phyloP scores from a whole-genome alignment of 1,140 invertebrate genomes.

The Atta colombica region DNA sequence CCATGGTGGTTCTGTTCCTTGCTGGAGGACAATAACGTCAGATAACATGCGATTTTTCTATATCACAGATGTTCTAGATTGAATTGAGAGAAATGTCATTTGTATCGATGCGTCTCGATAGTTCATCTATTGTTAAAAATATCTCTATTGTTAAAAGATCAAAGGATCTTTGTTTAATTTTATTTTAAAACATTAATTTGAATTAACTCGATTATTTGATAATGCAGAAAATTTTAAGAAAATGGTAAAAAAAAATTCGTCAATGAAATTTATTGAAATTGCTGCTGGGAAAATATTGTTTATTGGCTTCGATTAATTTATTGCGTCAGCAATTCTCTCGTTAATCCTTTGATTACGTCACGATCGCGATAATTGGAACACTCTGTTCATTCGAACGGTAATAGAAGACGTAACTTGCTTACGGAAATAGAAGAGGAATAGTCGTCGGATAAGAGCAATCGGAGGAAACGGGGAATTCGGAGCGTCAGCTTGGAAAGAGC shows the following conservation, averaged over 20 bases:
- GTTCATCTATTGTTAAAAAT: slow-evolving; percentile 4
- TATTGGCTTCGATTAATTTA: not conserved
- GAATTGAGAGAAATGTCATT: slow-evolving; percentile 1
- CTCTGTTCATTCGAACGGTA: slow-evolving; percentile 4
- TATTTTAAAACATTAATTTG: not conserved
- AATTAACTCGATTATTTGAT: not conserved
- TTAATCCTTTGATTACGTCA: slow-evolving; percentile 13
- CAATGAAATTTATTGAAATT: not conserved
- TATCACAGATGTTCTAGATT: slow-evolving; percentile 27
- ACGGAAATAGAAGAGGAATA: slow-evolving; percentile 34
- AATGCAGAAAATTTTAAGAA: not conserved
- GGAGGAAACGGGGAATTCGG: slow-evolving; percentile 15
- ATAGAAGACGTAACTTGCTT: slow-evolving; percentile 32
- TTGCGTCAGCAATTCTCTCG: not conserved
- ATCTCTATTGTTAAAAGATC: not conserved
- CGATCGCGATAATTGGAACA: not conserved
- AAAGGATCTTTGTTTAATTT: not conserved
- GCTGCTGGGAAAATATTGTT: not conserved
- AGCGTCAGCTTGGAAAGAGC: slow-evolving; percentile 29
- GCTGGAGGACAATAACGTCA: slow-evolving; percentile 45
- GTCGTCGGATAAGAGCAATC: slow-evolving; percentile 28
- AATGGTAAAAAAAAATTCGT: not conserved
- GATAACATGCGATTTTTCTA: slow-evolving; percentile 3
- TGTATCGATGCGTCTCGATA: not conserved
- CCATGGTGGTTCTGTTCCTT: slow-evolving; percentile 43